Base-by-base conservation (phyloP, 2,888 invertebrate genomes). In the Sesia apiformis region DNA sequence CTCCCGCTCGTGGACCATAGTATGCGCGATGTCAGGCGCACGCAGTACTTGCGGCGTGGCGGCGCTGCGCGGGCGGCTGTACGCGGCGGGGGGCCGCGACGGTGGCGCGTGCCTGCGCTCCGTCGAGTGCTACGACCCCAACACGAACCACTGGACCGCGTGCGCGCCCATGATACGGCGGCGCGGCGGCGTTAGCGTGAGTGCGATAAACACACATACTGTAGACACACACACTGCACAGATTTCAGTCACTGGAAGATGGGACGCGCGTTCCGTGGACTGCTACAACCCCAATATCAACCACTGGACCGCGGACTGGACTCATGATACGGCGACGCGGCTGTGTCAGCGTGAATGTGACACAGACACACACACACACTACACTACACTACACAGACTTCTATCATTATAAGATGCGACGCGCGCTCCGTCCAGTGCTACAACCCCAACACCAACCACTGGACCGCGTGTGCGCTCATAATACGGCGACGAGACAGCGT, bases 81-180 rank as follows among this genome's bases (percentile, higher is more conserved):
- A 96, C 86, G 97, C 97, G 3, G 97, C 97, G 51, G 98, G 98
- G 49, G 98, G 98, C 0, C 92, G 98, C 54, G 98, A 98, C 84
- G 96, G 97, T 52, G 95, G 95, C 61, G 94, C 96, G 1, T 98
- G 98, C 72, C 92, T 98, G 61, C 93, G 95, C 65, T 95, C 96
- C 41, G 96, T 98, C 0, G 98, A 98, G 89, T 95, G 95, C 79
- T 95, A 94, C 81, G 93, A 94, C 84, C 94, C 94, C 23, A 90
- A 91, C 61, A 92, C 92, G 60, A 92, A 92, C 77, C 91, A 91
- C 74, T 92, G 98, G 98, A 93, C 93, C 43, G 91, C 93, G 60
- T 95, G 96, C 74, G 95, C 97, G 41, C 94, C 97, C 3, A 96
- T 98, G 96, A 93, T 94, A 49, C 92, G 95, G 59, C 91, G 96